These are phyloP conservation scores for Dendrophyllia cribrosa DNA, from an alignment of 64 coral and sea anemone species.

Conservation along the genomic window DNA sequence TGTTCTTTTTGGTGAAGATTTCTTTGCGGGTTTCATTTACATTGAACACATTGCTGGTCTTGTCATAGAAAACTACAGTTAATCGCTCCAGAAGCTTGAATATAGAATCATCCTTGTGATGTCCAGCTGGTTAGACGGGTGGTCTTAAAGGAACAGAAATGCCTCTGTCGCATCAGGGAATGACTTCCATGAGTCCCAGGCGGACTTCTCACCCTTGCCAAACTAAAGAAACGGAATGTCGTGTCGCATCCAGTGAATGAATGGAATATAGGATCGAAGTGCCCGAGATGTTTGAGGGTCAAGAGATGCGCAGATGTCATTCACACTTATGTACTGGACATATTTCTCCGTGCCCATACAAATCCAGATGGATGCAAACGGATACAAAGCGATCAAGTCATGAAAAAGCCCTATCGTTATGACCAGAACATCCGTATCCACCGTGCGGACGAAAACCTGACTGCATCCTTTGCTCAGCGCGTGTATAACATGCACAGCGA, in stretches of 20 bases:
- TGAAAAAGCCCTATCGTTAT: conserved; percentile 40
- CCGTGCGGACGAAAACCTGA: not conserved
- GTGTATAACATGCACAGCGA: not conserved
- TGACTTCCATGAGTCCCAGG: conserved; percentile 51
- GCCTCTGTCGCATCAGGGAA: conserved; percentile 22
- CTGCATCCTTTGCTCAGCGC: not conserved
- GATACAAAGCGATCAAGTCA: conserved; percentile 20
- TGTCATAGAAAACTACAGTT: conserved; percentile 46
- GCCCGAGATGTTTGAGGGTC: conserved; percentile 2
- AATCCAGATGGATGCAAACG: conserved; percentile 36
- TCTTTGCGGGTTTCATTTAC: conserved; percentile 11
- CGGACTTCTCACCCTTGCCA: conserved; percentile 45
- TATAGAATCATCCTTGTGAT: not conserved
- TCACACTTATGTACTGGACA: conserved; percentile 33
- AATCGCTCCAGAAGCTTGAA: conserved; percentile 43
- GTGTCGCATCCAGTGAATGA: conserved; percentile 38
- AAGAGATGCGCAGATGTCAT: conserved; percentile 9
- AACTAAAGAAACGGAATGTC: conserved; percentile 29
- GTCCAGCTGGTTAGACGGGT: conserved; percentile 9
- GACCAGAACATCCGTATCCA: conserved; percentile 61
- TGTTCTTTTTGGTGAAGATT: conserved; percentile 56
- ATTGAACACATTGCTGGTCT: not conserved
- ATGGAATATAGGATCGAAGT: conserved; percentile 48
- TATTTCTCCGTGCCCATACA: conserved; percentile 35
- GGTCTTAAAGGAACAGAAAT: not conserved